phyloP scores from a whole-genome alignment of 2,797 vertebrate species.

The Alcedo quadribrachys region DNA sequence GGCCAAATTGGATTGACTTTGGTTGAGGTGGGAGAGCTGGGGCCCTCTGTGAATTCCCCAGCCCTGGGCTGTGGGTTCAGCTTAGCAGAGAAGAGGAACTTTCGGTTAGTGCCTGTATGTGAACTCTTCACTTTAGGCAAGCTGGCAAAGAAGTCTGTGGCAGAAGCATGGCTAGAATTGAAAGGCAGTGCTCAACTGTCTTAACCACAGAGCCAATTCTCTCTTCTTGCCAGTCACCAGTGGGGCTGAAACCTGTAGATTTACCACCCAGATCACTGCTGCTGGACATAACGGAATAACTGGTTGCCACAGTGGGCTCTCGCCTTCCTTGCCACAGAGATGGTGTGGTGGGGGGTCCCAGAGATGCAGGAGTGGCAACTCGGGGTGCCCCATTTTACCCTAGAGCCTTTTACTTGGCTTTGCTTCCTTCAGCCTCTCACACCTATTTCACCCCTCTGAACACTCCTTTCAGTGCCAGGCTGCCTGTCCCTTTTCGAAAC shows the following conservation, averaged over 20 bases:
- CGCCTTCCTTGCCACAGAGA: rapidly evolving
- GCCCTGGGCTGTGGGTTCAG: rapidly evolving
- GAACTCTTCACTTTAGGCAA: background rate
- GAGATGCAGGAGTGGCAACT: background rate
- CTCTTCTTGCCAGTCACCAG: background rate
- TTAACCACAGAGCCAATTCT: background rate
- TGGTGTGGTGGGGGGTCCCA: background rate
- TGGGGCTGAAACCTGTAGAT: rapidly evolving
- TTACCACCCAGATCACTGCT: background rate
- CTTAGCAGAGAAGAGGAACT: conserved; percentile 24
- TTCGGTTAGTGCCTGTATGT: background rate
- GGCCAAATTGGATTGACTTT: background rate
- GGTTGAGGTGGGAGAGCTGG: background rate
- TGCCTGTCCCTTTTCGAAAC: background rate
- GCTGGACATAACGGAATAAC: background rate
- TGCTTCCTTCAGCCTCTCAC: background rate
- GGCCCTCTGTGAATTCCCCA: background rate
- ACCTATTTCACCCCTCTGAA: background rate
- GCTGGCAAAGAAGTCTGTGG: background rate
- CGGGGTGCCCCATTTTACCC: rapidly evolving
- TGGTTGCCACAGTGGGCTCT: background rate
- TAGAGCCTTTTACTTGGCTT: background rate
- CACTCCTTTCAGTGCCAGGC: background rate
- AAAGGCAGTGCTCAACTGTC: conserved; percentile 22
- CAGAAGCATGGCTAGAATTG: background rate